Evolutionary conservation across 2,888 invertebrate genomes (phyloP).

Genomic region (Athripsodes cinereus): DNA sequence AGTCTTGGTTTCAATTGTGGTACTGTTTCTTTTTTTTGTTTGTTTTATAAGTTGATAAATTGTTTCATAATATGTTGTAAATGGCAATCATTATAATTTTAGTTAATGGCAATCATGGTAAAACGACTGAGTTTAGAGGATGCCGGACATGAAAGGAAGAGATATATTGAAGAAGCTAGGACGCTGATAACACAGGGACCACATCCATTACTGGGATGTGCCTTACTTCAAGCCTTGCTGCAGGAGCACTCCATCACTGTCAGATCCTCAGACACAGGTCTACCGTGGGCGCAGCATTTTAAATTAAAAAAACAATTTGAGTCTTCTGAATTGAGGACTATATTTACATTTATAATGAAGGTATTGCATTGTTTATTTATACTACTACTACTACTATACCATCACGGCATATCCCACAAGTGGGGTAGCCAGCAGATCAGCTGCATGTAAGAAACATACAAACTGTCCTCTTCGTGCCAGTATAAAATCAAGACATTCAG

Average conservation of each 20-base stretch:
- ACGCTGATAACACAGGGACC: slow-evolving; percentile 67
- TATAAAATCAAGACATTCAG: too few relatives aligned
- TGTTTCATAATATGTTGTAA: too few relatives aligned
- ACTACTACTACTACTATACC: too few relatives aligned
- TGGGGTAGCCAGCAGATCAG: too few relatives aligned
- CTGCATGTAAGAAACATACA: too few relatives aligned
- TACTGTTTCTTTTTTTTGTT: too few relatives aligned
- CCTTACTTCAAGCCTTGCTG: slow-evolving; percentile 74
- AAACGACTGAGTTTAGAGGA: slow-evolving; percentile 78
- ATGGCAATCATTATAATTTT: slow-evolving; percentile 31
- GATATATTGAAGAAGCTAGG: slow-evolving; percentile 67
- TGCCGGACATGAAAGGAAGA: slow-evolving; percentile 59
- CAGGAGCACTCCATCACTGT: slow-evolving; percentile 84
- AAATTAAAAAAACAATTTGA: slow-evolving; percentile 82
- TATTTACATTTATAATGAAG: slow-evolving; percentile 67
- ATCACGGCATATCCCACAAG: too few relatives aligned
- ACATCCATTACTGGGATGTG: slow-evolving; percentile 74
- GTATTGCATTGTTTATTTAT: too few relatives aligned
- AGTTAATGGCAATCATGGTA: slow-evolving; percentile 81
- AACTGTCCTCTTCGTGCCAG: too few relatives aligned
- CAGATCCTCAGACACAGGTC: slow-evolving; percentile 78
- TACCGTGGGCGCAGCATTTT: slow-evolving; percentile 68
- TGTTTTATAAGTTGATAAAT: slow-evolving; percentile 25
- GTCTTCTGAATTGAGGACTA: slow-evolving; percentile 67
- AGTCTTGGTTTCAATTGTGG: too few relatives aligned